Percentiles rank a stretch among this genome's conserved stretches.
Evolutionary conservation across 92 coral and sea anemone species (phyloP).

Genomic region (Ricordea florida): DNA sequence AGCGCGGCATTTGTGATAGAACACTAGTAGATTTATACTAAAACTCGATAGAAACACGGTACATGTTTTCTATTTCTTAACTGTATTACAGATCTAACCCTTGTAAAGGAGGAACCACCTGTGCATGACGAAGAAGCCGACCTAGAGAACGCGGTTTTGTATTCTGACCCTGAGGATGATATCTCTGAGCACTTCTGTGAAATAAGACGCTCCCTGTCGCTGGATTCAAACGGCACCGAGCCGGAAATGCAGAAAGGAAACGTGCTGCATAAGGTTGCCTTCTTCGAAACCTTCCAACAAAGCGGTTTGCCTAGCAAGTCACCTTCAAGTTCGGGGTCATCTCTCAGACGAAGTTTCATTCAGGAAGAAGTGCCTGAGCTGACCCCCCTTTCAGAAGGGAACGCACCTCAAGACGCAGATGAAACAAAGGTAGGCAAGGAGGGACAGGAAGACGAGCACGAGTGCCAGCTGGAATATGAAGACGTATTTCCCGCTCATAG

Average conservation of each 20-base stretch:
- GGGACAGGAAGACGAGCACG: constrained; percentile 56
- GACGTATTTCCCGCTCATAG: constrained; percentile 88
- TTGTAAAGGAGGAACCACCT: constrained; percentile 37
- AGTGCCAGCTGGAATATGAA: constrained; percentile 82
- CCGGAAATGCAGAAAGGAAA: constrained; percentile 67
- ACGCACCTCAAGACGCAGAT: not conserved
- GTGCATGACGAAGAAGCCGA: constrained; percentile 15
- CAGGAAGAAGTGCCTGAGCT: constrained; percentile 47
- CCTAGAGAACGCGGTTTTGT: constrained; percentile 45
- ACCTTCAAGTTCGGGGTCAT: constrained; percentile 30
- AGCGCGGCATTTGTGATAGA: no score
- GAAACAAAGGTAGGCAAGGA: constrained; percentile 3
- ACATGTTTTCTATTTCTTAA: no score
- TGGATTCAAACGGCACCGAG: constrained; percentile 78
- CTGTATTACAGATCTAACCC: constrained; percentile 1
- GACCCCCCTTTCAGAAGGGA: constrained; percentile 10
- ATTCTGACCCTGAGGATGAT: constrained; percentile 63
- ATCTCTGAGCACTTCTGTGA: constrained; percentile 34
- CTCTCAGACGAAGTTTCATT: constrained; percentile 50
- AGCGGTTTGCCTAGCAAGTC: no score
- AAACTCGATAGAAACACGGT: no score
- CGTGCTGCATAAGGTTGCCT: constrained; percentile 67
- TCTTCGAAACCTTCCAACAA: constrained; percentile 61
- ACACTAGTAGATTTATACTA: no score
- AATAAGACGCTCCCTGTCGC: constrained; percentile 67